A percentile compares a stretch with the other conserved stretches of the same genome.
Evolutionary conservation across 2,797 vertebrate species (phyloP).

Genomic region (Erpetoichthys calabaricus): DNA sequence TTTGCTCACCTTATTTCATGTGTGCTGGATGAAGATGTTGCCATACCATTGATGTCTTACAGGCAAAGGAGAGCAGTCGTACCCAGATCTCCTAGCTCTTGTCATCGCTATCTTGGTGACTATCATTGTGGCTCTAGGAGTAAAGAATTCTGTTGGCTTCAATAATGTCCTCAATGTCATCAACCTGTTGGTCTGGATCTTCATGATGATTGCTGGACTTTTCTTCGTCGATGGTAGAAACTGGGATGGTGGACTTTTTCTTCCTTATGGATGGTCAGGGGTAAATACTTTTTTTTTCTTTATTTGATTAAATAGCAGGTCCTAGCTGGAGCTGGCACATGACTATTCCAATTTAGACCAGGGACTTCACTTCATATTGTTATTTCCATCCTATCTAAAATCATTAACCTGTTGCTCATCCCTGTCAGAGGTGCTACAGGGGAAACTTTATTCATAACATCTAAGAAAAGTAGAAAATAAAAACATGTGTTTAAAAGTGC

Average conservation of each 20-base stretch:
- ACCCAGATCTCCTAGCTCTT: slow-evolving; percentile 81
- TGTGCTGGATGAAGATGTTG: too few relatives aligned
- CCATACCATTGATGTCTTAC: slow-evolving; percentile 3
- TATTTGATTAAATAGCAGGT: too few relatives aligned
- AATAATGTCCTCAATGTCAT: slow-evolving; percentile 84
- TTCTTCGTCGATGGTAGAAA: slow-evolving; percentile 74
- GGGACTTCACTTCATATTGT: too few relatives aligned
- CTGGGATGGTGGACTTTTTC: slow-evolving; percentile 76
- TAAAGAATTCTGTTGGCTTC: slow-evolving; percentile 82
- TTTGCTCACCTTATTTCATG: too few relatives aligned
- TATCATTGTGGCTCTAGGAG: slow-evolving; percentile 67
- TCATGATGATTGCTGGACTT: slow-evolving; percentile 80
- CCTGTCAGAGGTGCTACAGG: too few relatives aligned
- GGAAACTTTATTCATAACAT: too few relatives aligned
- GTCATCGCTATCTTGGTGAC: slow-evolving; percentile 78
- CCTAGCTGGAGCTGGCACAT: too few relatives aligned
- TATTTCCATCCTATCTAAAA: too few relatives aligned
- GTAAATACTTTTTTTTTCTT: slow-evolving; percentile 44
- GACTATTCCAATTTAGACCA: too few relatives aligned
- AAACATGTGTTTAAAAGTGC: too few relatives aligned
- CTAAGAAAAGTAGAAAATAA: too few relatives aligned
- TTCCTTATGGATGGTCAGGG: slow-evolving; percentile 92
- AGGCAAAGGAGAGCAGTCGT: slow-evolving; percentile 91
- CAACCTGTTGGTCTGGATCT: slow-evolving; percentile 82
- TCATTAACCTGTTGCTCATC: too few relatives aligned